phyloP scores from a whole-genome alignment of 2,888 invertebrate species.

The Heliothis peltigera region DNA sequence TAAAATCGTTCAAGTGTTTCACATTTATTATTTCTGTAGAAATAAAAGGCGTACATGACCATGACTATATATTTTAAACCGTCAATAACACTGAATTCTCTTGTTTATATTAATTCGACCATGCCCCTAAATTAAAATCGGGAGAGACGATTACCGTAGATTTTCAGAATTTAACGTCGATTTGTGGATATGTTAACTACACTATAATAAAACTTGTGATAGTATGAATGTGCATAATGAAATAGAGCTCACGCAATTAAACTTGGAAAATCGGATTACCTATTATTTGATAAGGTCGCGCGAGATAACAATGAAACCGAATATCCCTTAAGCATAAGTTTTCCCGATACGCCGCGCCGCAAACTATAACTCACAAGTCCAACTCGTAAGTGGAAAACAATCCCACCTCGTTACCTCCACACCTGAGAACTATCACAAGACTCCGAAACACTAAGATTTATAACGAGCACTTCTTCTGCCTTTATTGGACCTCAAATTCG shows the following conservation, averaged over 20 bases:
- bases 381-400: slow-evolving; percentile 46
- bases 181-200: neutral
- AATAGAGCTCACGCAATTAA: neutral
- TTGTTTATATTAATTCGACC: slow-evolving; percentile 65
- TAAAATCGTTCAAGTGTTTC: neutral
- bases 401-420: slow-evolving; percentile 43
- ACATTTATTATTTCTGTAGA: neutral
- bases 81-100: slow-evolving; percentile 69
- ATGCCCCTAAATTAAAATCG: slow-evolving; percentile 59
- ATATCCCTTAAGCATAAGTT: slow-evolving; percentile 17
- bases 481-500: slow-evolving; percentile 52
- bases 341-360: slow-evolving; percentile 20
- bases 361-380: slow-evolving; percentile 39
- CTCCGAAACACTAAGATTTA: slow-evolving; percentile 51
- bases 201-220: neutral
- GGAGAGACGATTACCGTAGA: neutral
- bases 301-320: slow-evolving; percentile 3
- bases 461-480: slow-evolving; percentile 47
- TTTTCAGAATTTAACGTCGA: neutral
- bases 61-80: slow-evolving; percentile 66
- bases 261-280: neutral
- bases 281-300: neutral
- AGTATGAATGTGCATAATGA: neutral
- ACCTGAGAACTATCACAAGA: slow-evolving; percentile 56
- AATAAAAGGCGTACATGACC: neutral